These are phyloP conservation scores for Drosophila hydei DNA, from an alignment of 1,140 invertebrate genomes.

Conservation along the genomic window DNA sequence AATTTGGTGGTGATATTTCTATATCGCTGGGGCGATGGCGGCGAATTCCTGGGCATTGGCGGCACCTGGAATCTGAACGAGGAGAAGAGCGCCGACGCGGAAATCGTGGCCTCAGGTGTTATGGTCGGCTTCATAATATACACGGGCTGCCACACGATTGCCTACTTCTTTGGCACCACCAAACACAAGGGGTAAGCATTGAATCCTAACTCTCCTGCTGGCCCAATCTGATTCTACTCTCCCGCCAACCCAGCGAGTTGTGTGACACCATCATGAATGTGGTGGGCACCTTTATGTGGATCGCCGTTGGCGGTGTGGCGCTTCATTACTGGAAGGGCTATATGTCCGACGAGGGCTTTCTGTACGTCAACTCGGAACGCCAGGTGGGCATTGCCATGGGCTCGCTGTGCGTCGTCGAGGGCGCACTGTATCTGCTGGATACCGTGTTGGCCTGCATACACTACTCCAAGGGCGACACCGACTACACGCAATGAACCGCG, in stretches of 20 bases:
- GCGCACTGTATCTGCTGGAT: conserved; percentile 90
- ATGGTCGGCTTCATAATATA: conserved; percentile 94
- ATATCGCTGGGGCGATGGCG: conserved; percentile 92
- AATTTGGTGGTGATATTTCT: conserved; percentile 92
- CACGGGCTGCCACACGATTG: conserved; percentile 88
- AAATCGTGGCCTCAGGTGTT: conserved; percentile 93
- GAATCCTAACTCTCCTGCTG: neutral
- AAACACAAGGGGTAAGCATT: conserved; percentile 89
- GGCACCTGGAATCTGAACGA: conserved; percentile 95
- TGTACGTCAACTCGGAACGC: conserved; percentile 87
- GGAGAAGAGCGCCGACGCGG: conserved; percentile 92
- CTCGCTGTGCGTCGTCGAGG: conserved; percentile 90
- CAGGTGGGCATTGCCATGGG: conserved; percentile 92
- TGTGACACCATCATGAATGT: conserved; percentile 94
- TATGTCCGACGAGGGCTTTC: conserved; percentile 89
- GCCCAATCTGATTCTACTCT: neutral
- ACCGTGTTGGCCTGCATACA: conserved; percentile 90
- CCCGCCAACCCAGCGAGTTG: conserved; percentile 85
- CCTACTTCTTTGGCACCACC: conserved; percentile 89
- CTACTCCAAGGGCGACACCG: conserved; percentile 87
- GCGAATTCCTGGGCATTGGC: conserved; percentile 92
- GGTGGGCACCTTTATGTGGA: conserved; percentile 91
- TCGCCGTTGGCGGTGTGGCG: conserved; percentile 92
- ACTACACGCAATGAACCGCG: conserved; percentile 65
- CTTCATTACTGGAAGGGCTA: conserved; percentile 95